Evolutionary conservation across 2,888 invertebrate species (phyloP).

Genomic region (Himalopsyche kuldschensis): DNA sequence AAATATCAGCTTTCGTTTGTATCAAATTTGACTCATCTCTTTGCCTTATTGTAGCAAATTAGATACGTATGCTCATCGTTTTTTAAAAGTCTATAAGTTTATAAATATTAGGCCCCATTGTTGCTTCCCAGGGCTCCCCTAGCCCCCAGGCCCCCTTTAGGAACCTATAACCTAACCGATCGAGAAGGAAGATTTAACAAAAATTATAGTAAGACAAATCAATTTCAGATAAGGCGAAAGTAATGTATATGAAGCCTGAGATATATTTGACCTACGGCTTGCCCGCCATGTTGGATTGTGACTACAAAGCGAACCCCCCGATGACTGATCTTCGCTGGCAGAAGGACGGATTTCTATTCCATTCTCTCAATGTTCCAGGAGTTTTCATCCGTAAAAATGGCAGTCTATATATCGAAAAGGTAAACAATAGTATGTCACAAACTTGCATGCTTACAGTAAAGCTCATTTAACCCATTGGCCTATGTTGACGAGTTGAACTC

Average conservation of each 20-base stretch:
- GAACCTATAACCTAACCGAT: too few relatives aligned
- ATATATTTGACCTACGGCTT: conserved; percentile 82
- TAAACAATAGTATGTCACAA: conserved; percentile 34
- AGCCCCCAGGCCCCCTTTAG: too few relatives aligned
- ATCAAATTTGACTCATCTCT: too few relatives aligned
- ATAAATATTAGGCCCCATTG: too few relatives aligned
- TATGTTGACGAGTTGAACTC: too few relatives aligned
- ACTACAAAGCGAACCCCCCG: conserved; percentile 90
- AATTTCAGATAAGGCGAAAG: conserved; percentile 83
- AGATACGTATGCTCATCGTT: too few relatives aligned
- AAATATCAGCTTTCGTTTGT: too few relatives aligned
- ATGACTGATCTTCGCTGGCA: conserved; percentile 89
- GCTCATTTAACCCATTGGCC: too few relatives aligned
- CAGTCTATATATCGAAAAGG: conserved; percentile 77
- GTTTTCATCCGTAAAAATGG: conserved; percentile 85
- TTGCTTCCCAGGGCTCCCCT: too few relatives aligned
- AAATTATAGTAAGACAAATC: not conserved
- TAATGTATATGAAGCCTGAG: conserved; percentile 83
- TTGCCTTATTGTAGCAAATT: too few relatives aligned
- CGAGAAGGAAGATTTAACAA: not conserved
- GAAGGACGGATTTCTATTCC: conserved; percentile 88
- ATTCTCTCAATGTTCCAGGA: conserved; percentile 86
- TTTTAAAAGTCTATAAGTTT: too few relatives aligned
- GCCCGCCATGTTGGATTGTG: conserved; percentile 84
- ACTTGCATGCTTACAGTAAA: too few relatives aligned